Conservation (phyloP, 2,888 invertebrate species). For the Teleogryllus oceanicus region DNA sequence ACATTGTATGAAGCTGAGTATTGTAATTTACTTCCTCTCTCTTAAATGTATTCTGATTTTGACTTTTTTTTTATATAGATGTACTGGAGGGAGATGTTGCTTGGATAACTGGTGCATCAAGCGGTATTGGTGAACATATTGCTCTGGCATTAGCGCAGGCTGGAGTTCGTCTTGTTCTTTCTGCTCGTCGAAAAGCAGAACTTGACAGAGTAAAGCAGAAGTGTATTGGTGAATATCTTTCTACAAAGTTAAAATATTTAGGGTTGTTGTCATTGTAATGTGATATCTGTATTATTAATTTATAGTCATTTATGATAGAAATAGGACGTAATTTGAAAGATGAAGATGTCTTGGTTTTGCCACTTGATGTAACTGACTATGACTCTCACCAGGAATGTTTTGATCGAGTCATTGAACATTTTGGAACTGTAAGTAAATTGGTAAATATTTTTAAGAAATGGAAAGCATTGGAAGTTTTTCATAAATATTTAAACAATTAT, state of each 20-base stretch:
- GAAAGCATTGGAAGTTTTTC: background rate
- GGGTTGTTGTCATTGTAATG: background rate
- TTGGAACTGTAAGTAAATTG: constrained; percentile 53
- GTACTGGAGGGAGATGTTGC: constrained; percentile 65
- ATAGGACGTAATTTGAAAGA: constrained; percentile 47
- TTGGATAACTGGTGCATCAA: constrained; percentile 81
- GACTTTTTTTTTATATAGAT: constrained; percentile 44
- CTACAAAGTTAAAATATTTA: background rate
- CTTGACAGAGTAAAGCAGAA: constrained; percentile 62
- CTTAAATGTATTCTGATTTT: background rate
- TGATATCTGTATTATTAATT: no score
- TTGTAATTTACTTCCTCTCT: background rate
- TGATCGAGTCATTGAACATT: constrained; percentile 60
- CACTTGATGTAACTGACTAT: constrained; percentile 63
- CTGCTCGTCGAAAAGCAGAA: constrained; percentile 62
- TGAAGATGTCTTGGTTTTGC: constrained; percentile 64
- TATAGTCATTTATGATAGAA: constrained; percentile 39
- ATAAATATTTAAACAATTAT: background rate
- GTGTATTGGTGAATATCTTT: constrained; percentile 54
- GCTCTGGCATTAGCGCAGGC: constrained; percentile 64
- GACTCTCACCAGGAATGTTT: constrained; percentile 59
- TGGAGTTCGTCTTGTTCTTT: constrained; percentile 64
- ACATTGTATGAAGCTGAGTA: background rate
- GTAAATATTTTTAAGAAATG: background rate
- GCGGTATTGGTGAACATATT: constrained; percentile 74